phyloP scores from a whole-genome alignment of 2,797 vertebrate species.

The Miichthys miiuy region DNA sequence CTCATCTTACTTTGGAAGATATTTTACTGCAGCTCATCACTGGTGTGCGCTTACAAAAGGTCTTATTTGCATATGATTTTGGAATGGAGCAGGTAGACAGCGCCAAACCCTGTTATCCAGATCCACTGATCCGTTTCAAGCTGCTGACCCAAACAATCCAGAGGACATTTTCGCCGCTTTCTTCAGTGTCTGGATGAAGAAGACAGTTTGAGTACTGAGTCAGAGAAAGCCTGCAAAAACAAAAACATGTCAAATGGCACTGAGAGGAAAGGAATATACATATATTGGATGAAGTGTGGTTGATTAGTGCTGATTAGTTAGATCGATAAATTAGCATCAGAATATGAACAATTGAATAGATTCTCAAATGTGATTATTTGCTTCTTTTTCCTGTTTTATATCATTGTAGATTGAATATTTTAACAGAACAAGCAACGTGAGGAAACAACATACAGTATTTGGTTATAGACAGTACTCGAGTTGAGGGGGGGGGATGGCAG shows the following conservation, averaged over 20 bases:
- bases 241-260: constrained; percentile 20
- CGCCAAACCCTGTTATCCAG: constrained; percentile 61
- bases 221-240: constrained; percentile 3
- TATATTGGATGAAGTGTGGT: not conserved
- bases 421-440: not conserved
- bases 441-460: not conserved
- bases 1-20: constrained; percentile 32
- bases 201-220: constrained; percentile 8
- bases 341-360: not conserved
- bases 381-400: not conserved
- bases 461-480: too few relatives aligned
- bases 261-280: not conserved
- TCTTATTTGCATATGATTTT: constrained; percentile 71
- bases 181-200: constrained; percentile 48
- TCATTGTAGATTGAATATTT: not conserved
- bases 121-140: constrained; percentile 63
- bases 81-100: constrained; percentile 43
- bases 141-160: constrained; percentile 68
- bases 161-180: constrained; percentile 41
- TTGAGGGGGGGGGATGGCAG: too few relatives aligned
- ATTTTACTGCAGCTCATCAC: constrained; percentile 51
- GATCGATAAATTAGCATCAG: not conserved
- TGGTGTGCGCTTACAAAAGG: constrained; percentile 59
- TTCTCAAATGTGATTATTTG: constrained; percentile 6
- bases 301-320: not conserved